These are phyloP conservation scores for Philonicus albiceps DNA, from an alignment of 2,888 invertebrate genomes.

Conservation along the genomic window DNA sequence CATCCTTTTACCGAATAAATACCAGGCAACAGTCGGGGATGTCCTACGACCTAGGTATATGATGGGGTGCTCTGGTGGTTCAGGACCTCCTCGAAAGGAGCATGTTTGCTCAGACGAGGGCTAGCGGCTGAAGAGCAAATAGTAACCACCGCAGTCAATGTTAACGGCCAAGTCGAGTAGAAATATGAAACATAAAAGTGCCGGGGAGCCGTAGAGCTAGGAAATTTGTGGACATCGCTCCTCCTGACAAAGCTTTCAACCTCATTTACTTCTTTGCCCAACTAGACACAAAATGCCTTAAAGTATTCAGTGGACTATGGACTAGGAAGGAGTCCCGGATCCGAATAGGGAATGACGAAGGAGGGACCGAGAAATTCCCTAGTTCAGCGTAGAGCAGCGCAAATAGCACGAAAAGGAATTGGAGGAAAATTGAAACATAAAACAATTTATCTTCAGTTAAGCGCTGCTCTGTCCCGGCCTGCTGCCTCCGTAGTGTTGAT, in stretches of 20 bases:
- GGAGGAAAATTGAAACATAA: constrained; percentile 40
- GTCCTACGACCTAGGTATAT: neutral
- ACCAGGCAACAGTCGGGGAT: neutral
- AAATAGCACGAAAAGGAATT: constrained; percentile 32
- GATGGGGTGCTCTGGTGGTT: neutral
- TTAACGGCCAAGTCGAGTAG: neutral
- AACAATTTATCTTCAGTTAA: constrained; percentile 38
- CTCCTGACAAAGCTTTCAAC: constrained; percentile 28
- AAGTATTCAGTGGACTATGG: neutral
- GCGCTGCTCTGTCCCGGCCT: neutral
- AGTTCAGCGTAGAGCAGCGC: neutral
- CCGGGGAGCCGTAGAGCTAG: neutral
- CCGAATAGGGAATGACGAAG: neutral
- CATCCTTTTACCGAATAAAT: constrained; percentile 34
- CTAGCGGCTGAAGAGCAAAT: neutral
- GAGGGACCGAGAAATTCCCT: neutral
- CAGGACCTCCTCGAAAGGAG: neutral
- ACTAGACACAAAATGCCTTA: constrained; percentile 32
- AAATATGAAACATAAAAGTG: constrained; percentile 23
- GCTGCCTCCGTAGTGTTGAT: constrained; percentile 21
- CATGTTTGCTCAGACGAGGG: constrained; percentile 23
- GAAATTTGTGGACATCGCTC: constrained; percentile 31
- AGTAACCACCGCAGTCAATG: constrained; percentile 22
- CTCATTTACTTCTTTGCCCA: constrained; percentile 16
- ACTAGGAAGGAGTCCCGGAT: neutral